Conservation (phyloP, 2,797 vertebrate genomes). For the Poeciliopsis gracilis region DNA sequence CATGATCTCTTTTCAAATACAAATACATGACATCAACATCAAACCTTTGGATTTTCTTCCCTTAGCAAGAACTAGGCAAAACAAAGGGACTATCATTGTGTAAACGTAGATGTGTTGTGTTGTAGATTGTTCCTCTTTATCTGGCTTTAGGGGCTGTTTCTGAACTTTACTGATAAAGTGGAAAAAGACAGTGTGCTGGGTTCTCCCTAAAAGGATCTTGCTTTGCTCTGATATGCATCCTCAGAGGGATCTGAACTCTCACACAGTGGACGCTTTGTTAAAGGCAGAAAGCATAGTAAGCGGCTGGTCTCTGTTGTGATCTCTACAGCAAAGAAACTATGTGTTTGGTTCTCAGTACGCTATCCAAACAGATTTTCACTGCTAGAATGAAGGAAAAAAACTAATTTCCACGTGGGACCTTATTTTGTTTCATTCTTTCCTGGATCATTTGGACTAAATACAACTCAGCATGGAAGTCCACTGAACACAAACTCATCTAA, state of each 20-base stretch:
- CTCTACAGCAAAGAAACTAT: constrained; percentile 43
- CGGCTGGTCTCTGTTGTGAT: constrained; percentile 51
- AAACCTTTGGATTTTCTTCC: constrained; percentile 32
- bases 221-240: constrained; percentile 62
- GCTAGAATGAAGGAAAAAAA: constrained; percentile 40
- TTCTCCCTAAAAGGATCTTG: constrained; percentile 70
- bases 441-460: constrained; percentile 33
- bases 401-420: constrained; percentile 31
- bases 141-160: constrained; percentile 64
- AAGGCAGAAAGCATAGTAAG: constrained; percentile 25
- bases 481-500: constrained; percentile 34
- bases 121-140: constrained; percentile 61
- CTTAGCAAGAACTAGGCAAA: constrained; percentile 17
- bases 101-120: constrained; percentile 39
- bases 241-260: constrained; percentile 70
- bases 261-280: constrained; percentile 80
- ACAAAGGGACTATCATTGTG: constrained; percentile 8
- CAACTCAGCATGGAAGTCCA: constrained; percentile 19
- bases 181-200: constrained; percentile 50
- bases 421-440: constrained; percentile 34
- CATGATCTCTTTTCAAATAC: constrained; percentile 18
- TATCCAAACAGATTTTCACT: constrained; percentile 58
- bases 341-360: constrained; percentile 56
- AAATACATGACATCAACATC: constrained; percentile 14
- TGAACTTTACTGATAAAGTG: constrained; percentile 68